These are phyloP conservation scores for Zootoca vivipara DNA, from an alignment of 2,113 vertebrate species.

Conservation along the genomic window DNA sequence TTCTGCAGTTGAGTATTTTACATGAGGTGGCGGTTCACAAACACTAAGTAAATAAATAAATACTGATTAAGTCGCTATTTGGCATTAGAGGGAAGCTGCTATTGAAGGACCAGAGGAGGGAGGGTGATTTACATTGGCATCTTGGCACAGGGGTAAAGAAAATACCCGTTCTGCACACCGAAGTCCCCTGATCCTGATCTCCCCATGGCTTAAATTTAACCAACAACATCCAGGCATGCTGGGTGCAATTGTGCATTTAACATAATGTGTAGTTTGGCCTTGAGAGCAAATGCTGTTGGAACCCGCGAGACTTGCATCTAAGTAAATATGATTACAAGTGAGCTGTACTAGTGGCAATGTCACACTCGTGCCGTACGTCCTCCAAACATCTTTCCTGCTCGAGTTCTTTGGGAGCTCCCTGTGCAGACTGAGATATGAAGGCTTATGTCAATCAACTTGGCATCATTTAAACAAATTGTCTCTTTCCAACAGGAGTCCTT, in stretches of 20 bases:
- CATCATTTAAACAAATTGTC: slow-evolving; percentile 2
- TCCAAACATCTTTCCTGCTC: background rate
- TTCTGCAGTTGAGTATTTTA: no score
- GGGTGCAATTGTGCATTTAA: background rate
- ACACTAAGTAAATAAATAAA: no score
- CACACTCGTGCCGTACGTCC: no score
- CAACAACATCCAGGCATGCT: background rate
- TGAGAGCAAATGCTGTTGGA: background rate
- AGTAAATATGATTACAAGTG: background rate
- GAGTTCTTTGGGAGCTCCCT: background rate
- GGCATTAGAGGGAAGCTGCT: no score
- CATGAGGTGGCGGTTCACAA: no score
- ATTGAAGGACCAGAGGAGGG: background rate
- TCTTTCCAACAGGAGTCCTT: background rate
- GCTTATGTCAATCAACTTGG: background rate
- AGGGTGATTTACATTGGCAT: no score
- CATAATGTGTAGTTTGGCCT: background rate
- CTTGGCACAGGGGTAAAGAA: background rate
- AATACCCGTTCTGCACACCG: background rate
- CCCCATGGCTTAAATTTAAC: background rate
- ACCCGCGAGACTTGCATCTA: background rate
- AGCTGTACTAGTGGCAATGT: background rate
- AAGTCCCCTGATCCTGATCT: background rate
- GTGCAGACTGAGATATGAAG: background rate
- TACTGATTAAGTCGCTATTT: no score